These are phyloP conservation scores for Acronicta alni DNA, from an alignment of 2,888 invertebrate species.

Conservation along the genomic window DNA sequence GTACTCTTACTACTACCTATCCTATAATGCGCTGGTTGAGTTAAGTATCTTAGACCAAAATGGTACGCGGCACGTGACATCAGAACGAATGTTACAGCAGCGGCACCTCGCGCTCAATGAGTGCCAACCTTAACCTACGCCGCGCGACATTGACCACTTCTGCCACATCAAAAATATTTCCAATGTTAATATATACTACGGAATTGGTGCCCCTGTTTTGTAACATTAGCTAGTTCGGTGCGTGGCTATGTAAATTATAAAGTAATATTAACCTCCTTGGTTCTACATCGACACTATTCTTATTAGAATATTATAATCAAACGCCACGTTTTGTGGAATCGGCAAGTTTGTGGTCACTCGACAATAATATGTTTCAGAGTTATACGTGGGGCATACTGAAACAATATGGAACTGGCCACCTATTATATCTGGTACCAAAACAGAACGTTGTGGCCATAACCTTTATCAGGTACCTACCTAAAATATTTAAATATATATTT, in stretches of 20 bases:
- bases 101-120: not conserved
- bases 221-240: conserved; percentile 16
- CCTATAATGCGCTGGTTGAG: not conserved
- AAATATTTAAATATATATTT: too few relatives aligned
- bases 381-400: too few relatives aligned
- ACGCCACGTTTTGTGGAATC: conserved; percentile 42
- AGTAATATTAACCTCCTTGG: conserved; percentile 42
- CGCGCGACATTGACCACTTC: conserved; percentile 11
- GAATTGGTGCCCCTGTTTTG: conserved; percentile 20
- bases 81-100: not conserved
- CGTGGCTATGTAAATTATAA: conserved; percentile 35
- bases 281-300: conserved; percentile 14
- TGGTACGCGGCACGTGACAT: not conserved
- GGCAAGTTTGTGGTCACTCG: conserved; percentile 52
- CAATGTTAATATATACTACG: conserved; percentile 38
- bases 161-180: conserved; percentile 22
- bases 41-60: not conserved
- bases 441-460: too few relatives aligned
- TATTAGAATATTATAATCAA: conserved; percentile 36
- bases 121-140: conserved; percentile 4
- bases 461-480: too few relatives aligned
- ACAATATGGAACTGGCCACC: too few relatives aligned
- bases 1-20: too few relatives aligned
- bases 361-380: conserved; percentile 24
- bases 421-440: too few relatives aligned